These are phyloP conservation scores for Himalopsyche kuldschensis DNA, from an alignment of 2,888 invertebrate species.

Conservation along the genomic window DNA sequence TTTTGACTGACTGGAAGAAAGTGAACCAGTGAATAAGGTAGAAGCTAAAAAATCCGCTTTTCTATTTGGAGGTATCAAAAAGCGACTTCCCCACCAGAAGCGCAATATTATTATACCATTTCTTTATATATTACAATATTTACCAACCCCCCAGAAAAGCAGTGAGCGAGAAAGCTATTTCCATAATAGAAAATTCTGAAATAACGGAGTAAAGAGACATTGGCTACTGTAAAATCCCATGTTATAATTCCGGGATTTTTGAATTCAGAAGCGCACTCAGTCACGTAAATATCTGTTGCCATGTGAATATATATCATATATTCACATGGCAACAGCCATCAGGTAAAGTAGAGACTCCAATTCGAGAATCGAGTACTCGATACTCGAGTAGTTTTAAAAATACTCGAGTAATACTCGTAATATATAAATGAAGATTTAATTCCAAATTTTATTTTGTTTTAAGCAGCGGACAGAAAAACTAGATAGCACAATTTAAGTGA, in stretches of 20 bases:
- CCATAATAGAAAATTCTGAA: slow-evolving; percentile 33
- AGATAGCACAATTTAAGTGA: no score
- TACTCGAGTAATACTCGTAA: no score
- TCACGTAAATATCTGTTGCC: no score
- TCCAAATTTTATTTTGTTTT: no score
- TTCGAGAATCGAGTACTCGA: no score
- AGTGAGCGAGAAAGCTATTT: slow-evolving; percentile 28
- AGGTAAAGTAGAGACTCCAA: no score
- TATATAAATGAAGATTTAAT: no score
- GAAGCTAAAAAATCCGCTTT: slow-evolving; percentile 1
- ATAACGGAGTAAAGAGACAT: slow-evolving; percentile 27
- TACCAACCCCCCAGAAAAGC: slow-evolving; percentile 20
- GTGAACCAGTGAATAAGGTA: not conserved
- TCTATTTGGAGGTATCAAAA: slow-evolving; percentile 13
- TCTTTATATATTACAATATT: slow-evolving; percentile 36
- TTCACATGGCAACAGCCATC: no score
- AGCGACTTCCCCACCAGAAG: not conserved
- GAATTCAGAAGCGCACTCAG: slow-evolving; percentile 6
- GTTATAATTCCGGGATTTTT: slow-evolving; percentile 29
- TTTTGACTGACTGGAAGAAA: not conserved
- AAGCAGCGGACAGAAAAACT: no score
- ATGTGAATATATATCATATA: not conserved
- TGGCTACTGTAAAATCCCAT: slow-evolving; percentile 23
- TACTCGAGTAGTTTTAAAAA: no score
- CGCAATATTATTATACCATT: slow-evolving; percentile 27